Evolutionary conservation across 2,113 vertebrate species (phyloP), one percentile per base, ranked within the genome.

Genomic region (Colinus virginianus): DNA sequence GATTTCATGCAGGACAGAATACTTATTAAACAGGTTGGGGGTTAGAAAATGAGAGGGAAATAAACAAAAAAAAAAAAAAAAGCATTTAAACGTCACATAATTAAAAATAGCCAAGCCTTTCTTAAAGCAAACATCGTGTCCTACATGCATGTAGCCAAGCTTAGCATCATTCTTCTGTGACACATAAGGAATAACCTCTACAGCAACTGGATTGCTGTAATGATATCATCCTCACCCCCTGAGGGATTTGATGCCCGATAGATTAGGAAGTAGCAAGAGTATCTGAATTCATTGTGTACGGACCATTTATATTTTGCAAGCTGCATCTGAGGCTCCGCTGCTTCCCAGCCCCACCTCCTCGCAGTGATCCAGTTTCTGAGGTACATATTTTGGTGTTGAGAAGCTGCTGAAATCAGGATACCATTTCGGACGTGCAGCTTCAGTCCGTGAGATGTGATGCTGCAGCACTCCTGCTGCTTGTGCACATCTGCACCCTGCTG

Each of bases 21-120:
- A 56, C 90, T 94, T 93, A 56, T 90, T 91, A 70, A 61, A 83
- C 40, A 71, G 36, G 22, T 62, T 70, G 55, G 61, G 14, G 28
- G 36, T 28, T 91, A 23, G 51, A 76, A 93, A 94, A 75, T 34
- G 34, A 71, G 77, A 75, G 48, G 20, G 20, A 88, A 86, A 61
- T 63, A 40, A 40, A 40, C 40, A 40, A 40, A 9, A 40, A 40
- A 38, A 38, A 38, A 40, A 40, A 40, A 40, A 40, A 40, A 40
- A 40, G 40, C 40, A 40, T 40, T 40, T 40, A 40, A 40, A 40
- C 40, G 13, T 40, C 40, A 40, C 40, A 40, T 40, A 40, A 40
- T 40, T 40, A 40, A 92, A 94, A 94, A 84, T 87, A 90, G 76
- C 61, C 11, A 62, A 56, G n/a, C 40, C 30, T 45, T 82, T 64